Evolutionary conservation across 2,888 invertebrate species (phyloP).

Genomic region (Prionchulus punctatus): DNA sequence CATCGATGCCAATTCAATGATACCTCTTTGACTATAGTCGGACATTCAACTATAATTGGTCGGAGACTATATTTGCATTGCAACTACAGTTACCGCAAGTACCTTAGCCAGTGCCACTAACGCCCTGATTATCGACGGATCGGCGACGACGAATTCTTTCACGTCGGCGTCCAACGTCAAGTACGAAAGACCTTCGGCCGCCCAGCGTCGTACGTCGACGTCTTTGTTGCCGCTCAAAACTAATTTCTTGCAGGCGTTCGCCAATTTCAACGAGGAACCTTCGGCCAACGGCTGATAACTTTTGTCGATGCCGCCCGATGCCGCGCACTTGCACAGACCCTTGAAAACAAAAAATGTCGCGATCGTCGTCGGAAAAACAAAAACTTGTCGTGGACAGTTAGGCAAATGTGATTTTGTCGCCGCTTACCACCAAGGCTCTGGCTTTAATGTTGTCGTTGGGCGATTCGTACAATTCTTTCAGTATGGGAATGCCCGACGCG

Average conservation of each 20-base stretch:
- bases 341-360: constrained; percentile 11
- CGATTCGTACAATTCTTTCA: constrained; percentile 79
- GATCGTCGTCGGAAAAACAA: too few relatives aligned
- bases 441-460: constrained; percentile 69
- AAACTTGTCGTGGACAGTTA: too few relatives aligned
- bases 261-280: constrained; percentile 74
- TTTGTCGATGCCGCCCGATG: constrained; percentile 80
- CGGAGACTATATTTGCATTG: too few relatives aligned
- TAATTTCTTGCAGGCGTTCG: constrained; percentile 71
- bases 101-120: constrained; percentile 69
- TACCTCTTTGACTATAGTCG: too few relatives aligned
- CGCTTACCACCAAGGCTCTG: constrained; percentile 44
- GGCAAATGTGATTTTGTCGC: too few relatives aligned
- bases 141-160: constrained; percentile 83
- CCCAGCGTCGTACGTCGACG: constrained; percentile 78
- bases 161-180: constrained; percentile 93
- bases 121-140: constrained; percentile 59
- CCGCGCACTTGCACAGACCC: constrained; percentile 83
- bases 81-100: too few relatives aligned
- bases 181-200: constrained; percentile 87
- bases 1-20: too few relatives aligned
- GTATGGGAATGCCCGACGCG: constrained; percentile 68
- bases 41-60: too few relatives aligned
- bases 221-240: constrained; percentile 59
- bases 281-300: constrained; percentile 86